Evolutionary conservation across 2,113 vertebrate genomes (phyloP).

Genomic region (Balaenoptera acutorostrata): DNA sequence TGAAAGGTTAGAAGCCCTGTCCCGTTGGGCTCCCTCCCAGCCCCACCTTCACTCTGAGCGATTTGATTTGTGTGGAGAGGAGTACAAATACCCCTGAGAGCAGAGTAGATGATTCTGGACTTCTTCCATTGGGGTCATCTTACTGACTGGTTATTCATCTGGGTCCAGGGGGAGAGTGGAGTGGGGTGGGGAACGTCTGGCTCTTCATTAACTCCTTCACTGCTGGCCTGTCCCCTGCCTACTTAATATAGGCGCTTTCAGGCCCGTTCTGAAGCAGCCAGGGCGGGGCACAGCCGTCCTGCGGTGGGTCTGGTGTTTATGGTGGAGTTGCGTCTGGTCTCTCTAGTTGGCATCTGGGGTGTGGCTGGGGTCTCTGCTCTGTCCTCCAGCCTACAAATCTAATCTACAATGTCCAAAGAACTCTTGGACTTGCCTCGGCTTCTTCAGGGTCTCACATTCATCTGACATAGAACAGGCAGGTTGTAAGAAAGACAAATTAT

Average conservation of each 20-base stretch:
- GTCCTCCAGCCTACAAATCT: background rate
- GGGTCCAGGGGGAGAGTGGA: background rate
- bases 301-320: background rate
- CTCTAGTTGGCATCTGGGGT: background rate
- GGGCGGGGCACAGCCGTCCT: accelerated
- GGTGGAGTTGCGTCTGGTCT: background rate
- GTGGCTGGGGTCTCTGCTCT: background rate
- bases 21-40: background rate
- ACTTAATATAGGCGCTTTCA: background rate
- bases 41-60: background rate
- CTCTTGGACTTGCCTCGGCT: background rate
- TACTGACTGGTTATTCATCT: conserved; percentile 63
- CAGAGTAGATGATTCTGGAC: conserved; percentile 32
- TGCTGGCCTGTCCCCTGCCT: background rate
- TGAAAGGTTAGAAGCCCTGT: background rate
- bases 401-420: background rate
- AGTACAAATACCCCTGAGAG: conserved; percentile 24
- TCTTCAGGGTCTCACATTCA: background rate
- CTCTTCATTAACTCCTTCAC: conserved; percentile 36
- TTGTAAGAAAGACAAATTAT: conserved; percentile 34
- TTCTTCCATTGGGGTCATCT: conserved; percentile 53
- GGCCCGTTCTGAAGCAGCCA: background rate
- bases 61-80: conserved; percentile 39
- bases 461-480: background rate
- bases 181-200: background rate